Percentiles rank a stretch among this genome's conserved stretches.
Evolutionary conservation across 2,797 vertebrate genomes (phyloP).

Genomic region (Gymnoscopelus microlampas): DNA sequence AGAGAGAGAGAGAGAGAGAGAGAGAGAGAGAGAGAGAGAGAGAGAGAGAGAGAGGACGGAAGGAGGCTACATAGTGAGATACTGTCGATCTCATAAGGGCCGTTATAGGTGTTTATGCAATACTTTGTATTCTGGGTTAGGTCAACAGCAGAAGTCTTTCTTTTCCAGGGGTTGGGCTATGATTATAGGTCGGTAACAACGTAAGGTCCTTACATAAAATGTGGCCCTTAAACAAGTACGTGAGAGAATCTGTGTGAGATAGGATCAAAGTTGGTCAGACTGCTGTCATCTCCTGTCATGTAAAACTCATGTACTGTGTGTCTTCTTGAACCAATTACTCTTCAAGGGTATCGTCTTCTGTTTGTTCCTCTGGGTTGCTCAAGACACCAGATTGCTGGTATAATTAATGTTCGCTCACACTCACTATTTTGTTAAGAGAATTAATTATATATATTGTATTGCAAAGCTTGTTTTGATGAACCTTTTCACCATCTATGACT

Average conservation of each 20-base stretch:
- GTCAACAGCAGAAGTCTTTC: not conserved
- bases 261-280: constrained; percentile 43
- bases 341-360: constrained; percentile 12
- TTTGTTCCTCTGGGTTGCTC: not conserved
- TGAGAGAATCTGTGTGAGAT: constrained; percentile 22
- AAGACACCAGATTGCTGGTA: not conserved
- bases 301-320: constrained; percentile 2
- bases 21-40: not conserved
- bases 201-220: constrained; percentile 5
- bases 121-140: not conserved
- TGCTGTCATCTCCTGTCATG: not conserved
- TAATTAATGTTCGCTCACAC: not conserved
- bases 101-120: constrained; percentile 1
- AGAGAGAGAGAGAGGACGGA: too few relatives aligned
- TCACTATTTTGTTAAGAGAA: too few relatives aligned
- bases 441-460: too few relatives aligned
- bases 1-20: not conserved
- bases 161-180: not conserved
- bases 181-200: constrained; percentile 41
- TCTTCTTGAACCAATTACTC: not conserved
- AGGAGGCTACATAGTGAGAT: not conserved
- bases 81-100: not conserved
- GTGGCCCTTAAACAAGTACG: constrained; percentile 4
- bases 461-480: too few relatives aligned
- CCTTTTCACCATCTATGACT: too few relatives aligned